phyloP scores from a whole-genome alignment of 2,113 vertebrate species.

The Piaya cayana region DNA sequence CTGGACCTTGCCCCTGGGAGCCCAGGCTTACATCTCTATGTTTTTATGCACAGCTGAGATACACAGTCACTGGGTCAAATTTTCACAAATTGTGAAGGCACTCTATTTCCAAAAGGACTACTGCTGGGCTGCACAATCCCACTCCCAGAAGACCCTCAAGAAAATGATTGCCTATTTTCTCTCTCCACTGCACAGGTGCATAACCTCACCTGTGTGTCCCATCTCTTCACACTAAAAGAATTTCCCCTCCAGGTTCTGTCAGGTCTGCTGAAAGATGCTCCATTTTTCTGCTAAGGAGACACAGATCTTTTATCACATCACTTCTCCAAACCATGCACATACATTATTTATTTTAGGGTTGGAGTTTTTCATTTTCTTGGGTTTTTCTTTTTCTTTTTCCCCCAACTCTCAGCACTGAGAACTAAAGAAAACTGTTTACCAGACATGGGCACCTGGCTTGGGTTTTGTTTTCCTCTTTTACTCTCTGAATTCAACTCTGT shows the following conservation, averaged over 20 bases:
- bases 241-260: constrained; percentile 26
- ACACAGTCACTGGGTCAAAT: constrained; percentile 45
- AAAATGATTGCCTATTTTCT: constrained; percentile 8
- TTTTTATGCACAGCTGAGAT: constrained; percentile 6
- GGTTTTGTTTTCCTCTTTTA: constrained; percentile 60
- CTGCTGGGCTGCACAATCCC: not conserved
- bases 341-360: constrained; percentile 15
- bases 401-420: not conserved
- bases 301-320: constrained; percentile 29
- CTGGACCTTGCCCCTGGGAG: not conserved
- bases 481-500: constrained; percentile 53
- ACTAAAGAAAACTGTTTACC: constrained; percentile 64
- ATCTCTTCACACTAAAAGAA: constrained; percentile 42
- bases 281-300: constrained; percentile 40
- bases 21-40: not conserved
- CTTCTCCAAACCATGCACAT: constrained; percentile 17
- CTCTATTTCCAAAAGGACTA: constrained; percentile 38
- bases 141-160: not conserved
- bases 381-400: not conserved
- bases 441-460: constrained; percentile 47
- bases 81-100: constrained; percentile 1
- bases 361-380: not conserved
- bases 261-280: constrained; percentile 50
- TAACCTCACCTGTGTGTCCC: constrained; percentile 56
- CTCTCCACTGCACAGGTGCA: constrained; percentile 11